These are phyloP conservation scores for Psilopsiagon aurifrons DNA, from an alignment of 2,113 vertebrate genomes.

Conservation along the genomic window DNA sequence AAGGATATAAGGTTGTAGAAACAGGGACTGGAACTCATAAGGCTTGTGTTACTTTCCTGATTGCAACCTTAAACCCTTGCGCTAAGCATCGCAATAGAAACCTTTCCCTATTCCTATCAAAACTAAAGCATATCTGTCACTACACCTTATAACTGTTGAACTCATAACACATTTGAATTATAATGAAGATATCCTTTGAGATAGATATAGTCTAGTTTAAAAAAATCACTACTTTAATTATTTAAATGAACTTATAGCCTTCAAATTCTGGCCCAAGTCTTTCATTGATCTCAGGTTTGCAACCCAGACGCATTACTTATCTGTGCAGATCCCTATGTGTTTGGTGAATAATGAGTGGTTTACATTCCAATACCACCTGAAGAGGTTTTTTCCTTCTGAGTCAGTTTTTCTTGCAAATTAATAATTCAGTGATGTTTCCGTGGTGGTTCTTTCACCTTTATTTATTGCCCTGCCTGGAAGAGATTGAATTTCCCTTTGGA, in stretches of 20 bases:
- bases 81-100: neutral
- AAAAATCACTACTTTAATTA: neutral
- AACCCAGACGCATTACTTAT: neutral
- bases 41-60: neutral
- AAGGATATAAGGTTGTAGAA: neutral
- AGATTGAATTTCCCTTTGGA: conserved; percentile 56
- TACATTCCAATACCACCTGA: neutral
- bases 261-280: neutral
- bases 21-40: neutral
- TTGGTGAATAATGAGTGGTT: neutral
- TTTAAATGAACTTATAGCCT: neutral
- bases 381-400: conserved; percentile 12
- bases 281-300: neutral
- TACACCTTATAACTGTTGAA: neutral
- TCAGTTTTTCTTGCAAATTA: conserved; percentile 47
- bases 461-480: conserved; percentile 37
- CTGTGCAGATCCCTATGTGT: neutral
- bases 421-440: conserved; percentile 55
- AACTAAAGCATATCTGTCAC: neutral
- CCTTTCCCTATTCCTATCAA: neutral
- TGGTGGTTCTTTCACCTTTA: conserved; percentile 42
- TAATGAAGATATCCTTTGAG: neutral
- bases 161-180: neutral
- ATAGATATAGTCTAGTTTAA: neutral
- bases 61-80: neutral